A percentile compares a stretch with the other conserved stretches of the same genome.
Evolutionary conservation across 1,140 invertebrate species (phyloP).

Genomic region (Heliconius hermathena): DNA sequence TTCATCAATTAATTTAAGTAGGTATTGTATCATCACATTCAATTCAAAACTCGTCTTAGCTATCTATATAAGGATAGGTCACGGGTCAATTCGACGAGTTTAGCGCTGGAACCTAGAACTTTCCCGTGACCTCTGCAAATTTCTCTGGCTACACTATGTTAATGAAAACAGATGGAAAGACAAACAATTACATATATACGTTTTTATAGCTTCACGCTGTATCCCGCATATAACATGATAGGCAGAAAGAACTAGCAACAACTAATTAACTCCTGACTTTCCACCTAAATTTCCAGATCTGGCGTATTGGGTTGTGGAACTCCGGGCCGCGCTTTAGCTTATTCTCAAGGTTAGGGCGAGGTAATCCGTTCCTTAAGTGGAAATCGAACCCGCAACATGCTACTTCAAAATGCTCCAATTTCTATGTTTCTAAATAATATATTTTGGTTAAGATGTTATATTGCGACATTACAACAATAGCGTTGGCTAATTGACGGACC

Average conservation of each 20-base stretch:
- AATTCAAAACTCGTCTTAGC: neutral
- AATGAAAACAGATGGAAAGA: neutral
- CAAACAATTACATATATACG: neutral
- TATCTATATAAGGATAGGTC: neutral
- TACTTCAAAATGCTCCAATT: neutral
- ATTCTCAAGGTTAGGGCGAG: too few species aligned
- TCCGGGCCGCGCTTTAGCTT: too few species aligned
- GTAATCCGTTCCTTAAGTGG: too few species aligned
- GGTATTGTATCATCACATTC: too few species aligned
- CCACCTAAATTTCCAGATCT: too few species aligned
- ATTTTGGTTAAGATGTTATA: conserved; percentile 21
- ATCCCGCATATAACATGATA: neutral
- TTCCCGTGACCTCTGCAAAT: neutral
- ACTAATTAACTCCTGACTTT: too few species aligned
- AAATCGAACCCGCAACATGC: neutral
- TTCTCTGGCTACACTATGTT: neutral
- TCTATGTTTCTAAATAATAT: conserved; percentile 12
- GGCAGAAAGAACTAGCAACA: too few species aligned
- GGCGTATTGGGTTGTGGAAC: too few species aligned
- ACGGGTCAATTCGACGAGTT: neutral
- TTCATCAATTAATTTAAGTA: too few species aligned
- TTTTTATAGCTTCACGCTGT: neutral
- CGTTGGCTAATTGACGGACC: conserved; percentile 30
- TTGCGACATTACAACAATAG: conserved; percentile 22
- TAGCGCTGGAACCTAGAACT: conserved; percentile 4